Evolutionary conservation across 2,888 invertebrate species (phyloP).

Genomic region (Hypomecis punctinalis): DNA sequence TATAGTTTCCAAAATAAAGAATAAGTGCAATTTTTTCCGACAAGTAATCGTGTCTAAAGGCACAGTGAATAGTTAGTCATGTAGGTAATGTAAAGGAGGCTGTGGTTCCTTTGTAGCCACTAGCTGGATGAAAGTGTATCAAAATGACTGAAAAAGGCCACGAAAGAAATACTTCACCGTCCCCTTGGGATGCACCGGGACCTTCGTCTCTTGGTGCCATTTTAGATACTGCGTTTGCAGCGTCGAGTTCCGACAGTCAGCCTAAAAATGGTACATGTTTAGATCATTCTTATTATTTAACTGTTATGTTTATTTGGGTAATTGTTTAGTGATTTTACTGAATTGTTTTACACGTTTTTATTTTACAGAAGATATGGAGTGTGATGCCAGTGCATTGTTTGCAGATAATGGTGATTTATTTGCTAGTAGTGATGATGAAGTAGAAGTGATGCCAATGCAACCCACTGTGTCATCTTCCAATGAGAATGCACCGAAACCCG

Average conservation of each 20-base stretch:
- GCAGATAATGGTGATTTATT: constrained; percentile 72
- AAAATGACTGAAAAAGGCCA: constrained; percentile 75
- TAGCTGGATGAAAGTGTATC: constrained; percentile 32
- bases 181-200: constrained; percentile 78
- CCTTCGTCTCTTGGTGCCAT: constrained; percentile 86
- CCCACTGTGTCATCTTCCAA: constrained; percentile 50
- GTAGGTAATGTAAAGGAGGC: constrained; percentile 19
- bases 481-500: constrained; percentile 58
- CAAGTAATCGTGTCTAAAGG: background rate
- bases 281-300: background rate
- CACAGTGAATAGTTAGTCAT: constrained; percentile 18
- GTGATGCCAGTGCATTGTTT: constrained; percentile 83
- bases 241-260: constrained; percentile 77
- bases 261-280: constrained; percentile 67
- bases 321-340: background rate
- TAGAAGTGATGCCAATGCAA: constrained; percentile 73
- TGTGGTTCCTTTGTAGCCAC: constrained; percentile 41
- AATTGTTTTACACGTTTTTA: constrained; percentile 27
- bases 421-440: constrained; percentile 83
- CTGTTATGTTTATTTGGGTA: background rate
- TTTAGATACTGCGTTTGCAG: constrained; percentile 86
- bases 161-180: constrained; percentile 68
- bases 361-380: constrained; percentile 86
- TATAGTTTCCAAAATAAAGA: constrained; percentile 8
- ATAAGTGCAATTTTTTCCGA: background rate